phyloP scores from a whole-genome alignment of 1,140 invertebrate species.

The Chymomyza costata region DNA sequence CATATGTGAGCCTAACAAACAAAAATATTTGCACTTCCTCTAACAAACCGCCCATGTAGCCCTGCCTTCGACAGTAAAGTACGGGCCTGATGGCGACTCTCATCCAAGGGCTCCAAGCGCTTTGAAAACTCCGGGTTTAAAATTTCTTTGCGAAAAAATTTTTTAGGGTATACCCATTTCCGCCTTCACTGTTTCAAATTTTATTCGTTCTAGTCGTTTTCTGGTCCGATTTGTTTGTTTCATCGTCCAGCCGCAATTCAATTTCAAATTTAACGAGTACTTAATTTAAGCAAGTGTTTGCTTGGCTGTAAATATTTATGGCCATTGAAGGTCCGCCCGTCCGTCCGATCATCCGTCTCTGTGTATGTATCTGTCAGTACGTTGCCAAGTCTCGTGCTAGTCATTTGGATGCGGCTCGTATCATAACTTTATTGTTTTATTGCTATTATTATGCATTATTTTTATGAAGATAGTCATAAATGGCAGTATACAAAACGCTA shows the following conservation, averaged over 20 bases:
- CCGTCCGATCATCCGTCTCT: not conserved
- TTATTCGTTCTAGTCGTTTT: too few species aligned
- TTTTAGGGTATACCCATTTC: too few species aligned
- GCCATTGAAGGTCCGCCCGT: constrained; percentile 34
- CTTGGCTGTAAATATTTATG: constrained; percentile 71
- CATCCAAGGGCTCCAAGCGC: too few species aligned
- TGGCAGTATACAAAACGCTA: constrained; percentile 27
- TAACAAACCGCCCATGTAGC: too few species aligned
- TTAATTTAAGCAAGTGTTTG: constrained; percentile 72
- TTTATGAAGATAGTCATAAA: constrained; percentile 68
- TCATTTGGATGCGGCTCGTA: constrained; percentile 25
- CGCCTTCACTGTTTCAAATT: too few species aligned
- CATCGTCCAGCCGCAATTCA: constrained; percentile 38
- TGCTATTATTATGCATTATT: constrained; percentile 67
- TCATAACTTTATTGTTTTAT: constrained; percentile 71
- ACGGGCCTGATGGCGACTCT: too few species aligned
- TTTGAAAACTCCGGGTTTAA: too few species aligned
- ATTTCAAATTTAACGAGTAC: constrained; percentile 70
- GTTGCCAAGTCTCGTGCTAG: too few species aligned
- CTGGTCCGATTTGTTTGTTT: constrained; percentile 3
- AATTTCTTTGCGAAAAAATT: too few species aligned
- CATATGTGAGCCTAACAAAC: too few species aligned
- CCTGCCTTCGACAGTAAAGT: too few species aligned
- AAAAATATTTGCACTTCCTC: too few species aligned
- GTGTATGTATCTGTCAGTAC: constrained; percentile 5